Conservation (phyloP, 2,888 invertebrate species). For the Nemurella pictetii region DNA sequence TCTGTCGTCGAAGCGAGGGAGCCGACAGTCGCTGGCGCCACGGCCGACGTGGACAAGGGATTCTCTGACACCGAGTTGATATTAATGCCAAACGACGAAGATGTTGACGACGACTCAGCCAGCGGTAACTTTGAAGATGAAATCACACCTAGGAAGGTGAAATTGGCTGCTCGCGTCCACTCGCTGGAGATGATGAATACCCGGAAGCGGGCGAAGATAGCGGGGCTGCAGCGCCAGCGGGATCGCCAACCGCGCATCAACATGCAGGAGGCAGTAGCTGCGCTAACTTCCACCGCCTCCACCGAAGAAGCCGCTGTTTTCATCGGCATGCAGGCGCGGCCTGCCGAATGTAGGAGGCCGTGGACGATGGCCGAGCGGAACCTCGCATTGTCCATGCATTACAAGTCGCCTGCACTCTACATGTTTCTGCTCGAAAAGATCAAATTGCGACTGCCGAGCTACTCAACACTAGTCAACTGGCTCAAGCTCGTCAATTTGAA, state of each 20-base stretch:
- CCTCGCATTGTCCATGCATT: constrained; percentile 45
- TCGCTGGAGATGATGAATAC: not conserved
- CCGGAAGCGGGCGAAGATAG: not conserved
- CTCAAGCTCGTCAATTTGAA: constrained; percentile 43
- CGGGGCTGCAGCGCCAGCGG: not conserved
- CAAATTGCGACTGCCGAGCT: constrained; percentile 44
- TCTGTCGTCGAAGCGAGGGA: not conserved
- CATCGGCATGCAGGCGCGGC: not conserved
- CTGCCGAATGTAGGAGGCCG: constrained; percentile 19
- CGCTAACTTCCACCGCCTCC: not conserved
- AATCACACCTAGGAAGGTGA: not conserved
- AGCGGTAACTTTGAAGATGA: not conserved
- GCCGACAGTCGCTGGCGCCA: not conserved
- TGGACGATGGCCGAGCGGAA: constrained; percentile 45
- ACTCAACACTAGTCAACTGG: constrained; percentile 44
- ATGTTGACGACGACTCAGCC: not conserved
- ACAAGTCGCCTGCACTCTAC: constrained; percentile 46
- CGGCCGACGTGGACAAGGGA: not conserved
- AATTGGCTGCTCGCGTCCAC: not conserved
- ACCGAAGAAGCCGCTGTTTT: not conserved
- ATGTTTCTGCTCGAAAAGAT: constrained; percentile 41
- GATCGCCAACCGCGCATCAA: not conserved
- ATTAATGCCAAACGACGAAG: not conserved
- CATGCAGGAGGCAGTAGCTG: not conserved
- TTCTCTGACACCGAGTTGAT: not conserved